Evolutionary conservation across 2,888 invertebrate genomes (phyloP).

Genomic region (Tridacna gigas): DNA sequence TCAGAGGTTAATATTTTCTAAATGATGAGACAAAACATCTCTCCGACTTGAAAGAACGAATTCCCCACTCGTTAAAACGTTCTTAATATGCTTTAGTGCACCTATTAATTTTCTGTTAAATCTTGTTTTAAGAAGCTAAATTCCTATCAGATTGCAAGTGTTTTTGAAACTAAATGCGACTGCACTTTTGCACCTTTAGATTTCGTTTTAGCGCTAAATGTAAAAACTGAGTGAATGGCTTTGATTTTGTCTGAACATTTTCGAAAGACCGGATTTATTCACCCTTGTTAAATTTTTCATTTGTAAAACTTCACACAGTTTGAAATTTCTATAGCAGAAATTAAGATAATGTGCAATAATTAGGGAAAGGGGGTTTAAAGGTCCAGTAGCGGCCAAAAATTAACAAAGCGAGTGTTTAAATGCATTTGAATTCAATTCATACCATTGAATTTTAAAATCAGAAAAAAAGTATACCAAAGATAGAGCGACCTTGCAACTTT

Average conservation of each 20-base stretch:
- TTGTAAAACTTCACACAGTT: too few species aligned
- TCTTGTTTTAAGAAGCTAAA: conserved; percentile 8
- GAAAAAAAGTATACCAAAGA: too few species aligned
- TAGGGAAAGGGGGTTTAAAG: too few species aligned
- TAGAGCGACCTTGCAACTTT: too few species aligned
- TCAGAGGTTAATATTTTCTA: conserved; percentile 21
- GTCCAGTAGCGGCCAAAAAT: too few species aligned
- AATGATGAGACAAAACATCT: conserved; percentile 24
- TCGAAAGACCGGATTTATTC: too few species aligned
- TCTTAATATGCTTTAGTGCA: conserved; percentile 18
- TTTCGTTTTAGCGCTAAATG: conserved; percentile 3
- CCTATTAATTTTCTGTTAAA: conserved; percentile 18
- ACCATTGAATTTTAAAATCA: too few species aligned
- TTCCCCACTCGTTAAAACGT: background rate
- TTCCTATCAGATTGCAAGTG: conserved; percentile 9
- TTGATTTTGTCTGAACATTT: background rate
- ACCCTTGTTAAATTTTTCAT: too few species aligned
- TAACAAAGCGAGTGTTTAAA: too few species aligned
- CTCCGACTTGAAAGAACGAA: conserved; percentile 18
- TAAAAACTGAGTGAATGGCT: conserved; percentile 6
- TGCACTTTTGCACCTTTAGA: conserved; percentile 22
- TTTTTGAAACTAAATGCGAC: conserved; percentile 12
- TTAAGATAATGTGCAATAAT: too few species aligned
- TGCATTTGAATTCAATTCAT: too few species aligned
- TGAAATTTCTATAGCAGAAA: too few species aligned